phyloP scores from a whole-genome alignment of 2,797 vertebrate genomes.

The Kryptopterus vitreolus region DNA sequence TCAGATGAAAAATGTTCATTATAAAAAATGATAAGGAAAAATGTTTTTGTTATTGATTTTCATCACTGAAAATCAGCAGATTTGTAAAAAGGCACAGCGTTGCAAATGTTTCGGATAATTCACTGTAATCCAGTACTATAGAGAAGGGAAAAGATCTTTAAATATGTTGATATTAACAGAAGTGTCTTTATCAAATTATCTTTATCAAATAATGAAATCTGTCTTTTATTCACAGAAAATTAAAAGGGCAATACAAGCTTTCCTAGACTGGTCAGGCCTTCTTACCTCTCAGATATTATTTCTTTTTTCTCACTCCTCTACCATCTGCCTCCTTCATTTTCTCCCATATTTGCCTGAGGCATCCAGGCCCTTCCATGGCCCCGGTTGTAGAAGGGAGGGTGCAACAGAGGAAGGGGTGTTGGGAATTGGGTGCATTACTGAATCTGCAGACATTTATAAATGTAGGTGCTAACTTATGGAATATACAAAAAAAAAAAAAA shows the following conservation, averaged over 20 bases:
- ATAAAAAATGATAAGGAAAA: too few relatives aligned
- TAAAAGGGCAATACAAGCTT: conserved; percentile 69
- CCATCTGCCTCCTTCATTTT: conserved; percentile 81
- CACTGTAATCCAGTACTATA: not conserved
- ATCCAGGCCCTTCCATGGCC: conserved; percentile 67
- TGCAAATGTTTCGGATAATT: conserved; percentile 3
- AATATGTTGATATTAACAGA: not conserved
- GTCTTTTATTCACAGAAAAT: conserved; percentile 59
- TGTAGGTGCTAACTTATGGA: conserved; percentile 80
- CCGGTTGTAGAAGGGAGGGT: conserved; percentile 68
- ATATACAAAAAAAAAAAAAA: too few relatives aligned
- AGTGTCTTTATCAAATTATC: conserved; percentile 36
- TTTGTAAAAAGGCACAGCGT: conserved; percentile 4
- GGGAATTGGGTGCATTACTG: conserved; percentile 59
- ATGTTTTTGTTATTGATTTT: not conserved
- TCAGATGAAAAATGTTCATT: not conserved
- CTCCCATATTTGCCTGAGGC: conserved; percentile 74
- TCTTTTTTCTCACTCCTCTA: conserved; percentile 59
- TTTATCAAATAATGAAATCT: conserved; percentile 42
- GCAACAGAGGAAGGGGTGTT: too few relatives aligned
- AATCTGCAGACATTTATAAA: conserved; percentile 73
- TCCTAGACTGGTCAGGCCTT: conserved; percentile 71
- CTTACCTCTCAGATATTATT: conserved; percentile 72
- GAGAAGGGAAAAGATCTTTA: not conserved
- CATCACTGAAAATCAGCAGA: not conserved